Base-by-base conservation (phyloP, 2,888 invertebrate genomes). In the Colletes collaris region DNA sequence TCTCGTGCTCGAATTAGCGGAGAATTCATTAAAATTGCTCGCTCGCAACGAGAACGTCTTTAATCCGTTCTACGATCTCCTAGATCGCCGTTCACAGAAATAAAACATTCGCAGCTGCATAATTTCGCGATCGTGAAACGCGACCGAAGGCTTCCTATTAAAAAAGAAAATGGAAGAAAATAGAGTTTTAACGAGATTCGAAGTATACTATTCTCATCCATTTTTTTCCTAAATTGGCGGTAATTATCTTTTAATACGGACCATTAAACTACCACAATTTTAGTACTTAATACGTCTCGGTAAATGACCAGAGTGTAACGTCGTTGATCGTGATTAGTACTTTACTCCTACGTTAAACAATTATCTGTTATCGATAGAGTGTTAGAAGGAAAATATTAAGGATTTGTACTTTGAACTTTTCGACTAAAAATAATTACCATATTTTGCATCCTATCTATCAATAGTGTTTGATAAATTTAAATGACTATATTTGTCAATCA, bases 201-300 rank as follows among this genome's bases (percentile, higher is more conserved):
- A 62, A 27, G 40, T 44, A 35, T 16, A 27, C 8, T 50, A 65
- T 52, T 70, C 35, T 44, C 13, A 16, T 19, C n/a, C 74, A 35
- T 10, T 59, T 60, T 16, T 11, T 46, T 59, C 49, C 10, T n/a
- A 44, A 65, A 76, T 60, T 44, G 55, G 6, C 59, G n/a, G 59
- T 16, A 59, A 76, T 76, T 76, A 65, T 59, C 74, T 73, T 27
- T 7, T 46, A 46, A 59, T 59, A 37, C 16, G 59, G 37, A 4
- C 19, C 19, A 53, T 73, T 59, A 59, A 55, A 49, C n/a, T 11
- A 55, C 37, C 40, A 27, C 52, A 53, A 11, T 65, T 59, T 76
- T 11, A 19, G 19, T 27, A 53, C 4, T 35, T 37, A 27, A 11
- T 8, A 44, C 16, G 46, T 37, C 19, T n/a, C n/a, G 52, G 35